Evolutionary conservation across 2,797 vertebrate genomes (phyloP).

Genomic region (Tympanoctomys barrerae): DNA sequence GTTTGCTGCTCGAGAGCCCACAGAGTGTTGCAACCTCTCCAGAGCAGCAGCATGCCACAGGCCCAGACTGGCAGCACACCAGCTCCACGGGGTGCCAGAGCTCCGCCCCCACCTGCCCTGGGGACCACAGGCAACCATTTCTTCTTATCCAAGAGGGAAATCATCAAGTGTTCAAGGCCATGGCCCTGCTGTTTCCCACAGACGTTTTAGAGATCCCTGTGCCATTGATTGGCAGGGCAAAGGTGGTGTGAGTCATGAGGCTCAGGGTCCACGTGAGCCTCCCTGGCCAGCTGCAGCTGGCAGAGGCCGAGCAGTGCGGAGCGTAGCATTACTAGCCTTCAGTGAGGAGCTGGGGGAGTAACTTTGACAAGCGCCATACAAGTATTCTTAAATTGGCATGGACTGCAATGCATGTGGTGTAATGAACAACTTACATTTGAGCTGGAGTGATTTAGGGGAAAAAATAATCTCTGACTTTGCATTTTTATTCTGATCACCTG

Average conservation of each 20-base stretch:
- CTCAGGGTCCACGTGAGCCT: not conserved
- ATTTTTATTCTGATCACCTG: not conserved
- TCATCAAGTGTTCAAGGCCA: not conserved
- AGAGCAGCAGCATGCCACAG: not conserved
- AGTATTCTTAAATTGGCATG: not conserved
- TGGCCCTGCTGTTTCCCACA: not conserved
- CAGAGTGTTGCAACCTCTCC: not conserved
- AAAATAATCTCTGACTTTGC: not conserved
- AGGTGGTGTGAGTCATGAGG: not conserved
- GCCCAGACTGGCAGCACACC: not conserved
- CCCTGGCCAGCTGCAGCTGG: not conserved
- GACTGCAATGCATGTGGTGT: not conserved
- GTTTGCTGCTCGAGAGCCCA: not conserved
- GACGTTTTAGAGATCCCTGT: not conserved
- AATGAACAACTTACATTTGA: not conserved
- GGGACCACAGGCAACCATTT: not conserved
- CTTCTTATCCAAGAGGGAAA: not conserved
- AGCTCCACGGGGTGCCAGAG: not conserved
- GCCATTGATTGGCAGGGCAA: rapidly evolving
- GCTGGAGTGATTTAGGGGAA: not conserved
- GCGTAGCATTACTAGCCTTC: not conserved
- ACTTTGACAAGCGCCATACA: not conserved
- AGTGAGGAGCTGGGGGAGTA: not conserved
- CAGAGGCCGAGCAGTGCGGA: not conserved
- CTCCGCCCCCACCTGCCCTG: too few species aligned